Evolutionary conservation across 2,113 vertebrate genomes (phyloP), one percentile per base, ranked within the genome.

Genomic region (Misgurnus mizolepis): DNA sequence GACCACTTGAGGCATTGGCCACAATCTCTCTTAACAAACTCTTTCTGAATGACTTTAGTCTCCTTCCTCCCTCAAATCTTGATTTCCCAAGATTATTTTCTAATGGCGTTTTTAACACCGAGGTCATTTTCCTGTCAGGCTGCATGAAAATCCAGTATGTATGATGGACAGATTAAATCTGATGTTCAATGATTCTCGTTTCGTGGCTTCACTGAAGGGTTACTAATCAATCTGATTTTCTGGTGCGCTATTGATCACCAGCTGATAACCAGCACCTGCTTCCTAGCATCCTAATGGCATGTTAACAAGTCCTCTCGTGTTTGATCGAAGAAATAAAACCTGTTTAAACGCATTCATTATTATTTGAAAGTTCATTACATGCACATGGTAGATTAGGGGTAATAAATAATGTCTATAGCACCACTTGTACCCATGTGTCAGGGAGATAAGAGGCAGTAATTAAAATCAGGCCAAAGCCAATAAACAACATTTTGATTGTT

Each of bases 361-460:
- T 12, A 77, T 66, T 15, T 41, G 47, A 76, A 64, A 62, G 18
- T 76, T 55, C 71, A 77, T 66, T 77, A 77, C 34, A 40, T 55
- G 65, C 50, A 15, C 12, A 6, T 39, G 50, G 53, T 75, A 62
- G 58, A 81, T 81, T 68, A 76, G 78, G 55, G 49, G 47, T 49
- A 76, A 68, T 58, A 68, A 39, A 58, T 68, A 68, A 67, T 66
- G 22, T 81, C 50, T 49, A 67, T 81, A 40, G 69, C 69, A 56
- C 12, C 27, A n/a, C 55, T 41, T 67, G 18, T 56, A 41, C 55
- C 18, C 41, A 81, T 60, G 64, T 68, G 65, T 76, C 70, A 60
- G 64, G 53, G 27, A 61, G 80, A 81, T 66, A 81, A 81, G 72
- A 67, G 70, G 39, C 40, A 14, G 70, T 43, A 73, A 80, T 80